Conservation (phyloP, 1,140 invertebrate species). For the Sarcophaga peregrina region DNA sequence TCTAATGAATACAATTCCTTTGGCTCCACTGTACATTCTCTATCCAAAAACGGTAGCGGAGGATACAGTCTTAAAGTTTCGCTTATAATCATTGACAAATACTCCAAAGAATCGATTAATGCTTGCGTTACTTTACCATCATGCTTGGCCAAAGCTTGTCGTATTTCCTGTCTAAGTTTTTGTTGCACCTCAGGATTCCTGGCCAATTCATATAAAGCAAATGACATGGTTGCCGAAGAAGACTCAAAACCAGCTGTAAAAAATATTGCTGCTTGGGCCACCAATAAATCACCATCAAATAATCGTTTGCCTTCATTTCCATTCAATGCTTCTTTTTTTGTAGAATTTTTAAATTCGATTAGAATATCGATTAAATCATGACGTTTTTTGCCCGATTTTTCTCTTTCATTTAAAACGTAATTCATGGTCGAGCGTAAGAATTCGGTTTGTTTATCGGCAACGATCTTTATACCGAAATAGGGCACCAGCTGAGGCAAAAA, state of each 20-base stretch:
- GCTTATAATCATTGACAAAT: constrained; percentile 65
- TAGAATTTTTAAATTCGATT: constrained; percentile 56
- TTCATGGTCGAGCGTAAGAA: constrained; percentile 65
- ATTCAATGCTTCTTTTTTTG: constrained; percentile 43
- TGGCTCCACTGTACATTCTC: constrained; percentile 60
- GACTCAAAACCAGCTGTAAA: constrained; percentile 73
- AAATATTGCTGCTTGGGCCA: constrained; percentile 74
- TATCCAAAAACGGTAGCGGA: constrained; percentile 70
- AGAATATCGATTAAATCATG: constrained; percentile 68
- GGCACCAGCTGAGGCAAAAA: constrained; percentile 64
- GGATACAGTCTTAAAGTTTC: constrained; percentile 73
- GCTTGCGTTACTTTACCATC: constrained; percentile 65
- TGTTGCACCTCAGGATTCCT: constrained; percentile 66
- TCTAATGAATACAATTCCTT: constrained; percentile 49
- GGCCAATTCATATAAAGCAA: constrained; percentile 69
- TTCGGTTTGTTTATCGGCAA: constrained; percentile 48
- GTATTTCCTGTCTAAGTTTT: constrained; percentile 66
- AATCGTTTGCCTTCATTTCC: constrained; percentile 43
- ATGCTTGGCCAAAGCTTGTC: constrained; percentile 60
- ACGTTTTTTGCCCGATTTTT: constrained; percentile 53
- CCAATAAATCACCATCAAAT: constrained; percentile 66
- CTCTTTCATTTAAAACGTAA: constrained; percentile 63
- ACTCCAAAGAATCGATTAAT: constrained; percentile 65
- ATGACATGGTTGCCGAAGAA: constrained; percentile 66
- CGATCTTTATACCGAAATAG: constrained; percentile 57